Conservation (phyloP, 2,888 invertebrate genomes). For the Neocrepidodera transversa region DNA sequence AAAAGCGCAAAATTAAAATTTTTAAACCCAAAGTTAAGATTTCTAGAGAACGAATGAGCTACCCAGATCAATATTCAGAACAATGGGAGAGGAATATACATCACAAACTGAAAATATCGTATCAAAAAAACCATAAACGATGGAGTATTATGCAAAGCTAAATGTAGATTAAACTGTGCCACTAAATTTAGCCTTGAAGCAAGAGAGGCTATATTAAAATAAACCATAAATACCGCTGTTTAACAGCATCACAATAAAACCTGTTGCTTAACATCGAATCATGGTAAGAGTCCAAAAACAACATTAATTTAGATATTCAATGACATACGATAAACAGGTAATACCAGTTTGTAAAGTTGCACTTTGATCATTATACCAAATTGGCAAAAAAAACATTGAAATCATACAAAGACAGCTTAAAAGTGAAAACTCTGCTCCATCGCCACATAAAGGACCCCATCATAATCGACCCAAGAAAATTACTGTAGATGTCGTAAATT, state of each 20-base stretch:
- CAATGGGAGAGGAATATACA: slow-evolving; percentile 23
- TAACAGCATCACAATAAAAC: neutral
- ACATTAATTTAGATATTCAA: neutral
- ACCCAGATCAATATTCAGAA: slow-evolving; percentile 8
- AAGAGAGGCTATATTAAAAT: slow-evolving; percentile 13
- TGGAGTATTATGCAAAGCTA: slow-evolving; percentile 14
- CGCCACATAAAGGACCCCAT: neutral
- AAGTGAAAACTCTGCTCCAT: neutral
- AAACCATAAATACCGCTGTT: slow-evolving; percentile 8
- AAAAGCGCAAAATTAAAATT: no score
- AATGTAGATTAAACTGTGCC: slow-evolving; percentile 25
- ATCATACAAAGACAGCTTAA: neutral
- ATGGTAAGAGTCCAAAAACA: neutral
- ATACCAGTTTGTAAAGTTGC: neutral
- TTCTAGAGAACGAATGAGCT: no score
- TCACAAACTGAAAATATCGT: slow-evolving; percentile 27
- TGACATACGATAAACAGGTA: neutral
- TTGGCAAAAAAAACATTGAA: neutral
- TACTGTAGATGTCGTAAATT: neutral
- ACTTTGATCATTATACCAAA: neutral
- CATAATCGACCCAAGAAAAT: neutral
- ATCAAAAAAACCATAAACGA: slow-evolving; percentile 12
- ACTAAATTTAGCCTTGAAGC: slow-evolving; percentile 15
- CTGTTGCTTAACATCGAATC: neutral
- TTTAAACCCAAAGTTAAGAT: no score